phyloP scores from a whole-genome alignment of 2,797 vertebrate species.

The Peromyscus nudipes region DNA sequence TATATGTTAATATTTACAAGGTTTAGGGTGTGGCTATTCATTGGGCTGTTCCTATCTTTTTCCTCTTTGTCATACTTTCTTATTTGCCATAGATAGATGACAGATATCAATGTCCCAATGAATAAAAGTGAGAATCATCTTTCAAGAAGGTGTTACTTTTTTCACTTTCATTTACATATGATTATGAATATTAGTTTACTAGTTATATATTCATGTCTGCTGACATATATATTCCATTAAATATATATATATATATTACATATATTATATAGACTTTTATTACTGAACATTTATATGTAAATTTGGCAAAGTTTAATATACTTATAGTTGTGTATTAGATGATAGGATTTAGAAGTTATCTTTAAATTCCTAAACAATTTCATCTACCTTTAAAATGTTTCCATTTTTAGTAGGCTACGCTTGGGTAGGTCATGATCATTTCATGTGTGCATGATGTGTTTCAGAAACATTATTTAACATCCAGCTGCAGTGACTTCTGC shows the following conservation, averaged over 20 bases:
- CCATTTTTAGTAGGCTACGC: neutral
- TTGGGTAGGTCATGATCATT: slow-evolving; percentile 15
- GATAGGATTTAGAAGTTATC: neutral
- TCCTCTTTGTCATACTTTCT: neutral
- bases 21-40: neutral
- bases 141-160: neutral
- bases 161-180: neutral
- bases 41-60: neutral
- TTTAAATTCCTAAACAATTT: neutral
- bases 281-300: neutral
- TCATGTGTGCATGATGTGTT: neutral
- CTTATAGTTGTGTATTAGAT: neutral
- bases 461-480: slow-evolving; percentile 10
- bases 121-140: neutral
- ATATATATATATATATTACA: no score
- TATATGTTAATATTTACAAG: neutral
- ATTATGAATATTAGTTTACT: neutral
- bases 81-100: neutral
- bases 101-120: neutral
- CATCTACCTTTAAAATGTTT: neutral
- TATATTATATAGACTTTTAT: neutral
- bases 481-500: neutral
- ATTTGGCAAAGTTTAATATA: neutral
- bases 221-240: neutral
- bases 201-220: neutral